Evolutionary conservation across 2,113 vertebrate genomes (phyloP), one percentile per base, ranked within the genome.

Genomic region (Plecotus auritus): DNA sequence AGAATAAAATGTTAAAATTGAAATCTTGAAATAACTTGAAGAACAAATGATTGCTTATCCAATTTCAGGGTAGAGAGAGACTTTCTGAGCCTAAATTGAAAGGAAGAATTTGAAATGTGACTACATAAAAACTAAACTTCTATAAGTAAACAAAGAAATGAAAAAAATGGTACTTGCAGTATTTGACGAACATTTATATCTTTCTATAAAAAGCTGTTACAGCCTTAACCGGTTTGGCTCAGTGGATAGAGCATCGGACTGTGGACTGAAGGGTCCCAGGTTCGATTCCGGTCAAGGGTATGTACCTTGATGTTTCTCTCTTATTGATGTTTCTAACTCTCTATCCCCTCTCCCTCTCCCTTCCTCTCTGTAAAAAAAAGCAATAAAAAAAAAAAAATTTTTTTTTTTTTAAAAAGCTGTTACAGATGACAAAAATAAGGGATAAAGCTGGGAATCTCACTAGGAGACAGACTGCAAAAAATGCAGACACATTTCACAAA

Each of bases 21-120:
- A 90, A 93, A 90, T 51, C 47, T 91, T 81, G 35, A 74, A 78
- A 49, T 22, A 94, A 59, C 37, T 85, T 18, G 10, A 70, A 64
- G 28, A 84, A 59, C 40, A 67, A 93, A 67, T 56, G 28, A 67
- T 49, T 54, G 64, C 42, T 91, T 61, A 64, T 92, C 64, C 59
- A 47, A 76, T 56, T 35, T 95, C 64, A 84, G 37, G 37, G 35
- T 8, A 87, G 49, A 49, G 54, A 92, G 64, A 67, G 42, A 59
- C 12, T 88, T 88, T 82, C 74, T 95, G 88, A 89, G 42, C 13
- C 73, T 69, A 91, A 94, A 88, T 20, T 7, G 28, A 88, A 88
- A 80, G 35, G 28, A 88, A 83, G 32, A 95, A 91, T 81, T 1
- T 54, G 30, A 66, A 28, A 4, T 14, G 4, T 84, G n/a, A 85